Evolutionary conservation across 2,797 vertebrate species (phyloP), one percentile per base, ranked within the genome.

Genomic region (Xenentodon cancila): DNA sequence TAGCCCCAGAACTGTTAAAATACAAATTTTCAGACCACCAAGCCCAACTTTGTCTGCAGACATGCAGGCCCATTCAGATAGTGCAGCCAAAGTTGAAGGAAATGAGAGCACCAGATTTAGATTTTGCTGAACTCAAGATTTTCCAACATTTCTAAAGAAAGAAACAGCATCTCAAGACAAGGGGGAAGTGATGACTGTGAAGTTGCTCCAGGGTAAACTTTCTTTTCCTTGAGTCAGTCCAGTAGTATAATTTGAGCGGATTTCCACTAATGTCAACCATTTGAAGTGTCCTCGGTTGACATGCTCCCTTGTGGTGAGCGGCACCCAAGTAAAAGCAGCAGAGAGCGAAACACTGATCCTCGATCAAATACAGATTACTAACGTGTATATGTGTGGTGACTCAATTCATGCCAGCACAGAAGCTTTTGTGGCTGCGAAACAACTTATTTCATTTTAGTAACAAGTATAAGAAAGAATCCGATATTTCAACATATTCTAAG

Each of bases 101-200:
- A 90, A 82, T 32, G 73, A 88, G 64, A 83, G 76, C 40, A 37
- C 75, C 64, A 34, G 65, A 76, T 88, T 86, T 80, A 72, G 80
- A 59, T 84, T 82, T 66, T 78, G 84, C 88, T 88, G 83, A 87
- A 68, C 66, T 66, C 48, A n/a, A 45, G 54, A 79, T 56, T 85
- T 91, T 87, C 75, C 64, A 55, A 40, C 21, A 21, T 69, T 73
- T 82, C 80, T 73, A 85, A 88, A 89, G 68, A 86, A 77, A 86
- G 79, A 80, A 68, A 63, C 55, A 30, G 44, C 53, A 75, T 79
- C 50, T 63, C 13, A 58, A 75, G 78, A 86, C 67, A 66, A 73
- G 12, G 18, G 32, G 84, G 87, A 89, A 89, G 79, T 81, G 77
- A 78, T 81, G 78, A 73, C 53, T 67, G 73, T 43, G 65, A 79